Evolutionary conservation across 2,797 vertebrate species (phyloP).

Genomic region (Lophotriccus pileatus): DNA sequence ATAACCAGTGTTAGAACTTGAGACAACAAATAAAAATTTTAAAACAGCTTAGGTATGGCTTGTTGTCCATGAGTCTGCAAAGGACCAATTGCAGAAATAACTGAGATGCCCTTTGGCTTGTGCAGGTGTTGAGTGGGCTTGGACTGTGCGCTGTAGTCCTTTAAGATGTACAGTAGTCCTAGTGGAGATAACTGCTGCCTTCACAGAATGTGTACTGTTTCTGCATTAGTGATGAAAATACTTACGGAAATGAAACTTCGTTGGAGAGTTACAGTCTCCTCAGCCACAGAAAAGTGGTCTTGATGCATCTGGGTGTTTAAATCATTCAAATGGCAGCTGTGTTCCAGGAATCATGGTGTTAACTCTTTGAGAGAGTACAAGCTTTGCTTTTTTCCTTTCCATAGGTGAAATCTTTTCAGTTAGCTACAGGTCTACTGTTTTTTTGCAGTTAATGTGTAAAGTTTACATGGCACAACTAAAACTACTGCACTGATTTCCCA

Average conservation of each 20-base stretch:
- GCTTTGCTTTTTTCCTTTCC: not conserved
- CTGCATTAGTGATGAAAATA: not conserved
- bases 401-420: not conserved
- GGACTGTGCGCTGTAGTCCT: not conserved
- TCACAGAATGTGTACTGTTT: not conserved
- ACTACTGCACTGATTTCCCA: not conserved
- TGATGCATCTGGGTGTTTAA: not conserved
- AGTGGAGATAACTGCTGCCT: not conserved
- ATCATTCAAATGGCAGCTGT: not conserved
- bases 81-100: not conserved
- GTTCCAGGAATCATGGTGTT: not conserved
- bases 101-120: not conserved
- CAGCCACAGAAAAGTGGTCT: not conserved
- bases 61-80: not conserved
- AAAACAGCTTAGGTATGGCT: not conserved
- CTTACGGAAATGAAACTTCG: not conserved
- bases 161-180: not conserved
- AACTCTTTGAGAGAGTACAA: not conserved
- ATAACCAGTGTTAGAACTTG: not conserved
- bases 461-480: not conserved
- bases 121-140: not conserved
- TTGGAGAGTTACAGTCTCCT: not conserved
- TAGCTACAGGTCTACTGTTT: not conserved
- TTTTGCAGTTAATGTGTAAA: not conserved
- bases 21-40: not conserved